These are phyloP conservation scores for Lepidurus packardi DNA, from an alignment of 1,140 invertebrate genomes.

Conservation along the genomic window DNA sequence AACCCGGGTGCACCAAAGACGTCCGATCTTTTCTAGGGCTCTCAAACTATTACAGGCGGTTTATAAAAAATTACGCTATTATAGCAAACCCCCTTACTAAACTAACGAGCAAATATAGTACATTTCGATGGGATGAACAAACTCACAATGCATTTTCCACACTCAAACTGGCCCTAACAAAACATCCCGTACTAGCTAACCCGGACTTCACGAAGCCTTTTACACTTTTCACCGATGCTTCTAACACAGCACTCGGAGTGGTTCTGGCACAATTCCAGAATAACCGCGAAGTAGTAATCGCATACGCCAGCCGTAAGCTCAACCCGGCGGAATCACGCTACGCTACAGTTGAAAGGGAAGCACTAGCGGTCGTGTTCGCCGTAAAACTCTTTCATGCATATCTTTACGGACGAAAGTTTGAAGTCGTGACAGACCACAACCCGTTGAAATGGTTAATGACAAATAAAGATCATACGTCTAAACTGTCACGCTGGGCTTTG, in stretches of 20 bases:
- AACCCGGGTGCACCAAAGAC: conserved; percentile 41
- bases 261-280: not conserved
- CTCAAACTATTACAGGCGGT: conserved; percentile 44
- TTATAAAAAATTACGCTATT: conserved; percentile 43
- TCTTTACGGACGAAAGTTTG: not conserved
- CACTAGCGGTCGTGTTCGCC: not conserved
- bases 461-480: no score
- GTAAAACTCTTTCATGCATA: not conserved
- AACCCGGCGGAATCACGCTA: not conserved
- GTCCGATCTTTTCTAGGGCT: conserved; percentile 44
- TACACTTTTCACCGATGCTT: conserved; percentile 36
- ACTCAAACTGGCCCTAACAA: conserved; percentile 32
- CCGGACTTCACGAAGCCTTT: conserved; percentile 40
- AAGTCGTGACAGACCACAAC: not conserved
- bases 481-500: no score
- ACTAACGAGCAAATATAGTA: conserved; percentile 41
- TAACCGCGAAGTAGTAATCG: not conserved
- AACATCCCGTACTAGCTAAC: conserved; percentile 39
- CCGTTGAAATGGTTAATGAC: no score
- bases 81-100: conserved; percentile 43
- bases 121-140: conserved; percentile 41
- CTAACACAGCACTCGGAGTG: not conserved
- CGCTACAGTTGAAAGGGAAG: conserved; percentile 5
- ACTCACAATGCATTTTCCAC: conserved; percentile 40
- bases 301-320: conserved; percentile 5